Percentiles rank a stretch among this genome's conserved stretches.
These are phyloP conservation scores for Heteractis magnifica DNA, from an alignment of 92 coral and sea anemone species.

Conservation along the genomic window DNA sequence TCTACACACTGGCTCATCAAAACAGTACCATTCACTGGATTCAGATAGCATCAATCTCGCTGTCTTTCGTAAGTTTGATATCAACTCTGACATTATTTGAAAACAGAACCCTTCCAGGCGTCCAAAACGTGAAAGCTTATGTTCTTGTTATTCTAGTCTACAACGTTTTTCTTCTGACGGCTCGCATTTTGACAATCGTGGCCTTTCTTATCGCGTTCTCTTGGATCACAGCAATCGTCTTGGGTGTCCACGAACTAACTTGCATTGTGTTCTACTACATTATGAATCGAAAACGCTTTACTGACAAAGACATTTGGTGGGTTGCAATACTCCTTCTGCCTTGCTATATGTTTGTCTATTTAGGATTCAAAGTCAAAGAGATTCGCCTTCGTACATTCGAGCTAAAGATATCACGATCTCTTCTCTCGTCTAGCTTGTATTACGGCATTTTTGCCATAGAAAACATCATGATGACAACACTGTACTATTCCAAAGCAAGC, in stretches of 20 bases:
- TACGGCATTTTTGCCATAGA: slow-evolving; percentile 51
- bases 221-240: slow-evolving; percentile 51
- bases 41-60: slow-evolving; percentile 48
- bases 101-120: slow-evolving; percentile 43
- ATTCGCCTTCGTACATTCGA: slow-evolving; percentile 53
- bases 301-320: slow-evolving; percentile 69
- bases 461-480: slow-evolving; percentile 50
- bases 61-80: slow-evolving; percentile 50
- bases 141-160: slow-evolving; percentile 38
- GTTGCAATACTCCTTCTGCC: slow-evolving; percentile 58
- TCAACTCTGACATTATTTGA: slow-evolving; percentile 55
- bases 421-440: slow-evolving; percentile 52
- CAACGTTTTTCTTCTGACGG: slow-evolving; percentile 55
- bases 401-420: slow-evolving; percentile 57
- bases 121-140: slow-evolving; percentile 23
- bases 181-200: slow-evolving; percentile 63
- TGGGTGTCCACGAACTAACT: slow-evolving; percentile 43
- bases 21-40: slow-evolving; percentile 39
- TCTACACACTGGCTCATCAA: slow-evolving; percentile 47
- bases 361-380: slow-evolving; percentile 69
- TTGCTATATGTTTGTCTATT: slow-evolving; percentile 55
- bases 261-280: slow-evolving; percentile 47
- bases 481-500: slow-evolving; percentile 46
- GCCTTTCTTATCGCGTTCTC: slow-evolving; percentile 51
- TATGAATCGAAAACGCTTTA: slow-evolving; percentile 48